These are phyloP conservation scores for Escarpia spicata DNA, from an alignment of 2,888 invertebrate species.

Conservation along the genomic window DNA sequence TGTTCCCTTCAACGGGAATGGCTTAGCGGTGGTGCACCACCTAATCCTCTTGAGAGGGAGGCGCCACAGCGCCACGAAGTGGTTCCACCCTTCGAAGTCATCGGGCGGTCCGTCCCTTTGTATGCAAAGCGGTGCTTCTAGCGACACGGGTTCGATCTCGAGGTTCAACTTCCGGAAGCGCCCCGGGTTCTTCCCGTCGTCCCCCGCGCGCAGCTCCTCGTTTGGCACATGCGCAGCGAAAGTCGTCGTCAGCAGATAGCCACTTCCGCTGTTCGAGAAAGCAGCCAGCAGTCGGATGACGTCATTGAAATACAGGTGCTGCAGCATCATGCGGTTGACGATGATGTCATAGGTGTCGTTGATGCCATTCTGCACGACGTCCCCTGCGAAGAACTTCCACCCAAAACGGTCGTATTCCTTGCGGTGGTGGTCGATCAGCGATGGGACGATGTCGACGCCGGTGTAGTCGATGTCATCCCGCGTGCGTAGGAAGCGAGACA, in stretches of 20 bases:
- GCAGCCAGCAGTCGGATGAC: conserved; percentile 32
- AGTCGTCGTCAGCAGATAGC: conserved; percentile 39
- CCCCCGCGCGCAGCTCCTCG: conserved; percentile 32
- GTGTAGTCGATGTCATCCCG: conserved; percentile 45
- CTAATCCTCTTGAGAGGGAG: conserved; percentile 34
- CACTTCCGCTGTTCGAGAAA: conserved; percentile 36
- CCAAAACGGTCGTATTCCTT: conserved; percentile 27
- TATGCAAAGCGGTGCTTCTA: conserved; percentile 40
- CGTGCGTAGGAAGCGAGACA: conserved; percentile 42
- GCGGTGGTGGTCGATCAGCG: conserved; percentile 41
- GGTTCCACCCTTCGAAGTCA: conserved; percentile 37
- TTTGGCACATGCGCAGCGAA: conserved; percentile 35
- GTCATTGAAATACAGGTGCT: conserved; percentile 41
- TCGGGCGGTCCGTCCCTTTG: conserved; percentile 41
- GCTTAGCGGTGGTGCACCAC: no score
- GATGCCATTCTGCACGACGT: conserved; percentile 33
- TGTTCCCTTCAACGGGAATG: no score
- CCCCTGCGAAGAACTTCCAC: conserved; percentile 35
- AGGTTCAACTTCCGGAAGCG: conserved; percentile 40
- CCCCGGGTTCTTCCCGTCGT: conserved; percentile 39
- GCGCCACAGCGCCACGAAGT: conserved; percentile 42
- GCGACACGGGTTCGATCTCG: conserved; percentile 41
- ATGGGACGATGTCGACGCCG: conserved; percentile 43
- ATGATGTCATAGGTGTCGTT: conserved; percentile 40
- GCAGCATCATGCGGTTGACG: conserved; percentile 41